Evolutionary conservation across 1,140 invertebrate species (phyloP).

Genomic region (Solenopsis invicta): DNA sequence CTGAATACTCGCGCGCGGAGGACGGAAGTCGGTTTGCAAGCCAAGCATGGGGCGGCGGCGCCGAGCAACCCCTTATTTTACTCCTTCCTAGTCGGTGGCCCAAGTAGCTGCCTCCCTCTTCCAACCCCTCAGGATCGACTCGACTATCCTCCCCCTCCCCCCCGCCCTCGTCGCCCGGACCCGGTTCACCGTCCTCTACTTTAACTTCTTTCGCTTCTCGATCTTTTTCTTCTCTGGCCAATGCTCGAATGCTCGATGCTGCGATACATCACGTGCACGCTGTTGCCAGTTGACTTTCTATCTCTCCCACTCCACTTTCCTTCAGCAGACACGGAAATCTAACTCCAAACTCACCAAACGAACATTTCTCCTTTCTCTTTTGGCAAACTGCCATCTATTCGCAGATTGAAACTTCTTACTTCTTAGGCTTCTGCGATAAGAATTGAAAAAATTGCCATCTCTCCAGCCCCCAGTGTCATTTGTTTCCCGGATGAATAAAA

Average conservation of each 20-base stretch:
- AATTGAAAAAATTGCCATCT: slow-evolving; percentile 13
- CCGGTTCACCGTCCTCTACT: slow-evolving; percentile 47
- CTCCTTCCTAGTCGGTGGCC: slow-evolving; percentile 75
- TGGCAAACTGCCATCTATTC: slow-evolving; percentile 58
- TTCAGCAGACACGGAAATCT: slow-evolving; percentile 59
- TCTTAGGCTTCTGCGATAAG: slow-evolving; percentile 43
- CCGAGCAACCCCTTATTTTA: slow-evolving; percentile 85
- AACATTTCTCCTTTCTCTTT: slow-evolving; percentile 55
- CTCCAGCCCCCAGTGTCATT: not conserved
- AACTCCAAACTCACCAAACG: slow-evolving; percentile 63
- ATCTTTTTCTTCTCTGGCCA: slow-evolving; percentile 63
- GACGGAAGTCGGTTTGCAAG: slow-evolving; percentile 87
- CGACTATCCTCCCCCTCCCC: not conserved
- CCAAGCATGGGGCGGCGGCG: slow-evolving; percentile 86
- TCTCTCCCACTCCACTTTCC: slow-evolving; percentile 29
- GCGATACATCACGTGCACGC: slow-evolving; percentile 82
- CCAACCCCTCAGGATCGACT: slow-evolving; percentile 24
- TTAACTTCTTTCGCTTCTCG: slow-evolving; percentile 60
- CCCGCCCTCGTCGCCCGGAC: slow-evolving; percentile 29
- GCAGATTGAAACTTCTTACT: slow-evolving; percentile 56
- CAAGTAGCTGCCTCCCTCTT: slow-evolving; percentile 63
- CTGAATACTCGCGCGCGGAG: slow-evolving; percentile 85
- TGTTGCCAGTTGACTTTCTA: slow-evolving; percentile 74
- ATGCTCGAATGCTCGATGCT: slow-evolving; percentile 82
- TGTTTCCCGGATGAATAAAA: not conserved